A percentile compares a stretch with the other conserved stretches of the same genome.
Conservation (phyloP, 2,113 vertebrate genomes). For the Forbesichthys agassizii region DNA sequence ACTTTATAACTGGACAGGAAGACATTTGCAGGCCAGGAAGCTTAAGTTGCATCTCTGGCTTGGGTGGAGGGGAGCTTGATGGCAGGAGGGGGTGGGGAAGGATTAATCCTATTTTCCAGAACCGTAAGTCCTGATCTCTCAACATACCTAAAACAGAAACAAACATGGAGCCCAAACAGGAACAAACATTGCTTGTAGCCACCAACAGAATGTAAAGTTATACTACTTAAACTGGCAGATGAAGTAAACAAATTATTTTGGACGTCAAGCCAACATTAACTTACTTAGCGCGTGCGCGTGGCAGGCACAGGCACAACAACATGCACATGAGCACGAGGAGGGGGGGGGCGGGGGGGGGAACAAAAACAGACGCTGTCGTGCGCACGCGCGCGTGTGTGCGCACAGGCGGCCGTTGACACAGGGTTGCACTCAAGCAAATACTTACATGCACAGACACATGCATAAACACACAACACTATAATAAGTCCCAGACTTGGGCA, state of each 20-base stretch:
- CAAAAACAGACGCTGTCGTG: slow-evolving; percentile 12
- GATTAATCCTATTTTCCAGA: slow-evolving; percentile 64
- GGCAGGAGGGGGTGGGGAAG: slow-evolving; percentile 1
- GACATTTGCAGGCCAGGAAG: slow-evolving; percentile 6
- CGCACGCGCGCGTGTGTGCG: slow-evolving; percentile 21
- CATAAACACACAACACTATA: slow-evolving; percentile 76
- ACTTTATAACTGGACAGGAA: background rate
- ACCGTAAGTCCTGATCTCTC: slow-evolving; percentile 48
- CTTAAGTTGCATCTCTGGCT: slow-evolving; percentile 12
- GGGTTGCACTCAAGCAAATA: slow-evolving; percentile 60
- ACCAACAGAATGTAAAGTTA: slow-evolving; percentile 58
- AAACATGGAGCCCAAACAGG: slow-evolving; percentile 47
- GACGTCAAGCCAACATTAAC: slow-evolving; percentile 52
- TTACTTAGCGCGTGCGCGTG: slow-evolving; percentile 32
- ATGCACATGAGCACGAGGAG: slow-evolving; percentile 55
- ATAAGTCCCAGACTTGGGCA: slow-evolving; percentile 79
- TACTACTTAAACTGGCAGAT: slow-evolving; percentile 57
- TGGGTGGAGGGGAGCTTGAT: slow-evolving; percentile 18
- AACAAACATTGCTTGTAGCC: slow-evolving; percentile 56
- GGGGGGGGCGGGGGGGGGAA: background rate
- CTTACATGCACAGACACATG: slow-evolving; percentile 63
- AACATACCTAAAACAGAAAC: slow-evolving; percentile 45
- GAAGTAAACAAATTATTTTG: slow-evolving; percentile 47
- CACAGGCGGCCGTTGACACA: slow-evolving; percentile 36
- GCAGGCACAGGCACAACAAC: background rate